A percentile compares a stretch with the other conserved stretches of the same genome.
Evolutionary conservation across 2,113 vertebrate species (phyloP).

Genomic region (Chamaetylas fuelleborni): DNA sequence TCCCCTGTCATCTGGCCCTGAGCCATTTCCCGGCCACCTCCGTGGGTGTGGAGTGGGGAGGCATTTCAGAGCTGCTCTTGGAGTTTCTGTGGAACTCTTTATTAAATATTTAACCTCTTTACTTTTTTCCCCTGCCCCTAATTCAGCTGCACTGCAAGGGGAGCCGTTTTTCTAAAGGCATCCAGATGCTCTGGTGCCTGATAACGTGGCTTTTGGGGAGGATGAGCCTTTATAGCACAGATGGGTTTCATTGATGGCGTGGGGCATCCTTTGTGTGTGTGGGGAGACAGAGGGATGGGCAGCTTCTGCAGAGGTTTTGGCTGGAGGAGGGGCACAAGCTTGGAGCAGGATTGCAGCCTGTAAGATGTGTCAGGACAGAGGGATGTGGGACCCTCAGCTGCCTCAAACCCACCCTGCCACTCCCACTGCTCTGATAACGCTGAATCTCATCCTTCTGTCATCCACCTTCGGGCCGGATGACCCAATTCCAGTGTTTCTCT

Average conservation of each 20-base stretch:
- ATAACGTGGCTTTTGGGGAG: neutral
- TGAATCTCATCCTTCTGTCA: fast-evolving
- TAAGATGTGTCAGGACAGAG: neutral
- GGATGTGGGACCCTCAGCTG: neutral
- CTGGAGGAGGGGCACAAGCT: neutral
- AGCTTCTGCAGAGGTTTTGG: neutral
- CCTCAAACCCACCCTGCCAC: neutral
- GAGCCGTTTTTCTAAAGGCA: constrained; percentile 36
- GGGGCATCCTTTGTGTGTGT: neutral
- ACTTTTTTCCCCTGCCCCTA: neutral
- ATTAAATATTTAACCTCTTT: constrained; percentile 75
- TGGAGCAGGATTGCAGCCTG: neutral
- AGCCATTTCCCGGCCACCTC: constrained; percentile 45
- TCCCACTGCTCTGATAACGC: fast-evolving
- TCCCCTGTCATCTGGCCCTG: constrained; percentile 51
- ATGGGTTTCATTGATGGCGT: neutral
- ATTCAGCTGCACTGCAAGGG: neutral
- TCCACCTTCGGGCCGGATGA: neutral
- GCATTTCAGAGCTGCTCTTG: constrained; percentile 45
- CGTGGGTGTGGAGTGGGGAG: constrained; percentile 22
- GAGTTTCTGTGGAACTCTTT: constrained; percentile 30
- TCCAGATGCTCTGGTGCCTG: neutral
- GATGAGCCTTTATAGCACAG: neutral
- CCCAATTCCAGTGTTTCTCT: neutral
- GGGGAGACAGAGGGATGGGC: neutral